Evolutionary conservation across 1,140 invertebrate genomes (phyloP), one percentile per base, ranked within the genome.

Genomic region (Asbolus verrucosus): DNA sequence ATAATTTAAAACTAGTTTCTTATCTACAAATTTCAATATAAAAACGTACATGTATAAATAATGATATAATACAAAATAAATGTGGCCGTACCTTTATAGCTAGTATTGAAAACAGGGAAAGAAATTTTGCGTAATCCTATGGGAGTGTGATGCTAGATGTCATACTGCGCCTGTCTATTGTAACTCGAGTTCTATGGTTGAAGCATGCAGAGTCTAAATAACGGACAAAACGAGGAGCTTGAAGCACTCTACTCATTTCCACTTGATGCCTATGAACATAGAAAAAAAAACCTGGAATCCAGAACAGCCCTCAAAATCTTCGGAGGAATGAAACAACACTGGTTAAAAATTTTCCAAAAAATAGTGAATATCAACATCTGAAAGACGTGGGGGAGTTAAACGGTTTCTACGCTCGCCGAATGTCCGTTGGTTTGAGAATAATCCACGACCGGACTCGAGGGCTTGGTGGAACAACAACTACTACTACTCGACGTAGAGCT

Each of bases 351-450:
- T 27, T 16, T 46, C 16, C 27, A 8, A n/a, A n/a, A n/a, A n/a
- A n/a, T n/a, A n/a, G 24, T 27, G 33, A 46, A 46, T 18, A 46
- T 16, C 18, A 14, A 46, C 39, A 65, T 13, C 15, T 18, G 50
- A 54, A 38, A 65, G 41, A 31, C 68, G 50, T 14, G n/a, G n/a
- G n/a, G n/a, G n/a, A n/a, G n/a, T 67, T 73, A 75, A 6, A 74
- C 74, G n/a, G 72, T 59, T 19, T 71, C 68, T 1, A 71, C 60
- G 46, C 71, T 70, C 16, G 71, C 61, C 4, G 73, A 68, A 54
- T 73, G 74, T 24, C 77, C 77, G 41, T 79, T 79, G 3, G 71
- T 75, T 41, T 79, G 68, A 0, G 65, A 24, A 39, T 71, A 77
- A 59, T 77, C 74, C 14, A 73, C 30, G 6, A 71, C 13, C 0